Evolutionary conservation across 1,140 invertebrate genomes (phyloP).

Genomic region (Lepidurus arcticus): DNA sequence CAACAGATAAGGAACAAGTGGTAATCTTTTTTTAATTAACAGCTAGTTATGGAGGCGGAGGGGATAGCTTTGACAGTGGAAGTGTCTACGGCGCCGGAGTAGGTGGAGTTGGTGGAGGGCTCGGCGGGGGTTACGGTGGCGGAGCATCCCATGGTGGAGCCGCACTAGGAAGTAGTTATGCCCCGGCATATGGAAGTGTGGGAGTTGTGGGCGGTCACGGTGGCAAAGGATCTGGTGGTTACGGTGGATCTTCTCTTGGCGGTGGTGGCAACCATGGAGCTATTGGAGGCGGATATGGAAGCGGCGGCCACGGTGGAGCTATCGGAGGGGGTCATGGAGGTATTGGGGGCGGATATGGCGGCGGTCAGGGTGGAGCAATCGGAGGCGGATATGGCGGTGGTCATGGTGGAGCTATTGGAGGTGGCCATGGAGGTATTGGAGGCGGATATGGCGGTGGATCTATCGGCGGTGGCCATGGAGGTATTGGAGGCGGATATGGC

Average conservation of each 20-base stretch:
- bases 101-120: slow-evolving; percentile 25
- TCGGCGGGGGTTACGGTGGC: background rate
- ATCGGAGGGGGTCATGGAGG: background rate
- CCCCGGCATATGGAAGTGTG: no score
- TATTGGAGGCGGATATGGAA: background rate
- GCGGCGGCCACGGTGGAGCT: background rate
- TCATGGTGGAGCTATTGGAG: background rate
- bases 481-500: background rate
- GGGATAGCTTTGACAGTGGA: slow-evolving; percentile 27
- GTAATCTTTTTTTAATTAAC: background rate
- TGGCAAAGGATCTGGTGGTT: background rate
- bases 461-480: slow-evolving; percentile 17
- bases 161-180: no score
- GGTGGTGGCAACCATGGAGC: background rate
- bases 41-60: slow-evolving; percentile 26
- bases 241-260: background rate
- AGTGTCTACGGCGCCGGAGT: slow-evolving; percentile 21
- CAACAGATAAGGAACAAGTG: background rate
- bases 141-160: no score
- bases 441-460: slow-evolving; percentile 30
- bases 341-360: slow-evolving; percentile 16
- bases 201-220: background rate
- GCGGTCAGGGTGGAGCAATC: slow-evolving; percentile 26
- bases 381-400: background rate
- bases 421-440: background rate